Percentiles rank a stretch among this genome's conserved stretches.
Conservation (phyloP, 2,113 vertebrate species). For the Aspiorhynchus laticeps region DNA sequence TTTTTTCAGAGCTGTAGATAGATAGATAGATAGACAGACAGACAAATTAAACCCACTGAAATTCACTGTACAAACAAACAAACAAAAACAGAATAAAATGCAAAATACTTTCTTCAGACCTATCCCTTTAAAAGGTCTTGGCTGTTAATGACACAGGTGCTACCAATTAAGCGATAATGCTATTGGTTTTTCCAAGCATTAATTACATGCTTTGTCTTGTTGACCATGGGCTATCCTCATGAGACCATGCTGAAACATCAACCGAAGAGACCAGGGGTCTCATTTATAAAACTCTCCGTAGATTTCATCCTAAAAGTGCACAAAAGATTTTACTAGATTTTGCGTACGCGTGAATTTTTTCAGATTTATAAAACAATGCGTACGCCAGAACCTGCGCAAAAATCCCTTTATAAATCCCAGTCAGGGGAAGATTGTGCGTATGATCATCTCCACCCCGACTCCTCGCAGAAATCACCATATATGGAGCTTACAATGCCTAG, state of each 20-base stretch:
- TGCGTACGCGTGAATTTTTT: too few species aligned
- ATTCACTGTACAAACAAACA: neutral
- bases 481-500: too few species aligned
- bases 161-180: neutral
- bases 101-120: neutral
- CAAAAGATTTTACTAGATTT: too few species aligned
- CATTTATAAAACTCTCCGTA: too few species aligned
- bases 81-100: too few species aligned
- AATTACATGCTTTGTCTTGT: constrained; percentile 19
- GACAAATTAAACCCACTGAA: neutral
- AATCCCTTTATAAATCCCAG: too few species aligned
- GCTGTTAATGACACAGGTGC: constrained; percentile 26
- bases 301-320: too few species aligned
- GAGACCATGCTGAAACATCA: constrained; percentile 35
- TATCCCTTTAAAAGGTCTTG: constrained; percentile 49
- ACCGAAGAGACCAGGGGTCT: constrained; percentile 19
- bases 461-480: too few species aligned
- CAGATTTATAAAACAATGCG: too few species aligned
- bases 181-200: constrained; percentile 23
- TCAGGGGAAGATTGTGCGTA: too few species aligned
- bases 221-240: constrained; percentile 2
- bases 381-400: too few species aligned
- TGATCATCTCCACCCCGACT: too few species aligned
- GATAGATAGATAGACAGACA: neutral
- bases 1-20: neutral